Conservation (phyloP, 2,888 invertebrate species). For the Cephus pulcher region DNA sequence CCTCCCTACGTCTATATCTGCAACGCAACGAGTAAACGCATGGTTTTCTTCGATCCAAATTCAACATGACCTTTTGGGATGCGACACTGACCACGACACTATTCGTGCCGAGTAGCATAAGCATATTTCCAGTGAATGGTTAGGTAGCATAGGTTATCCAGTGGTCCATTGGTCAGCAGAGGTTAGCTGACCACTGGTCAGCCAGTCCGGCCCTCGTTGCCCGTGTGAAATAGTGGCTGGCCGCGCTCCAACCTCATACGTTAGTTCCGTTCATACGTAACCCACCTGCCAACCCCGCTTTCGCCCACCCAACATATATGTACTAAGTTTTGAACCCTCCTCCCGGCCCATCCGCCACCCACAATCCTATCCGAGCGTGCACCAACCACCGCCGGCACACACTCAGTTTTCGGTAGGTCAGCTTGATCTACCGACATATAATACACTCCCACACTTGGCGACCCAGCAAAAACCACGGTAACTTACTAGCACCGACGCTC, state of each 20-base stretch:
- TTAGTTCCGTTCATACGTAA: slow-evolving; percentile 60
- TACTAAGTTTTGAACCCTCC: slow-evolving; percentile 10
- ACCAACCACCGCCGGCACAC: slow-evolving; percentile 14
- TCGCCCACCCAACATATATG: slow-evolving; percentile 17
- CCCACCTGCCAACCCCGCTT: slow-evolving; percentile 49
- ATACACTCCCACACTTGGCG: slow-evolving; percentile 18
- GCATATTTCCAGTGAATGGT: slow-evolving; percentile 58
- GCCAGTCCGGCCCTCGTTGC: slow-evolving; percentile 42
- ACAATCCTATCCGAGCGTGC: slow-evolving; percentile 15
- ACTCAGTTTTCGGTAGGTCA: slow-evolving; percentile 34
- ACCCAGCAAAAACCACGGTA: slow-evolving; percentile 33
- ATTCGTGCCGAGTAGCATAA: slow-evolving; percentile 33
- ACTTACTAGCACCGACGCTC: slow-evolving; percentile 29
- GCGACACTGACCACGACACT: neutral
- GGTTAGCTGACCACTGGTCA: slow-evolving; percentile 51
- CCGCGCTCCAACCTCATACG: slow-evolving; percentile 61
- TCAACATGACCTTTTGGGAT: neutral
- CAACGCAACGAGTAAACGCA: slow-evolving; percentile 5
- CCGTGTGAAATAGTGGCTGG: slow-evolving; percentile 62
- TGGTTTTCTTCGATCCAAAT: neutral
- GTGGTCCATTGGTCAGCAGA: slow-evolving; percentile 59
- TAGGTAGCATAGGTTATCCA: slow-evolving; percentile 58
- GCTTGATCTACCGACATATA: slow-evolving; percentile 35
- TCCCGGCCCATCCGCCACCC: slow-evolving; percentile 13
- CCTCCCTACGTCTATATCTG: neutral